Base-by-base conservation (phyloP, 1,140 invertebrate genomes). In the Cataglyphis hispanica region DNA sequence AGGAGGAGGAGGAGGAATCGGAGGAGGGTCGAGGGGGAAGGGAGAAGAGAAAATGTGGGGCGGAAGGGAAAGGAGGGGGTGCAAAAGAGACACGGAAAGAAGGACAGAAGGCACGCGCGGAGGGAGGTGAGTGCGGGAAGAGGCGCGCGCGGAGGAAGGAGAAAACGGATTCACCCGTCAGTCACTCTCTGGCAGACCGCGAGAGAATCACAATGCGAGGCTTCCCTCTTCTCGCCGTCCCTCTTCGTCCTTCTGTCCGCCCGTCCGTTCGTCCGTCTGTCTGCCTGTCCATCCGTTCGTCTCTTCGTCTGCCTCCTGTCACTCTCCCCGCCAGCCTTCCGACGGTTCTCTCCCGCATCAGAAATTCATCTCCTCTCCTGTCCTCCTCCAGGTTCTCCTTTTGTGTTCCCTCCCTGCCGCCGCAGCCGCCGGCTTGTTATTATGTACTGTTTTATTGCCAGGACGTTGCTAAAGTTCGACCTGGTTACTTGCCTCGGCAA, bases 181-280 rank as follows among this genome's bases (percentile, higher is more conserved):
- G 92, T 94, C 94, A 94, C 91, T 93, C 91, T 86, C 91, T 92
- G 93, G 92, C 91, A 94, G 92, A 93, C 93, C 92, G 92, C 91
- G 90, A 92, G 93, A 94, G 93, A 94, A 94, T 94, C 93, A 95
- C 94, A 95, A 95, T 95, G 92, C 94, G 88, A 91, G 91, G 90
- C 89, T 74, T 90, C 89, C 74, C 86, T 89, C 89, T 88, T 76
- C 85, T 77, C 83, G 78, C 67, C 77, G 72, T 87, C 87, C 77
- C 84, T 84, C 43, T 67, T 69, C 80, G 88, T 91, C 89, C 87
- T 86, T 89, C 89, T 83, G 88, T 89, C 89, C 66, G 86, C 72
- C 81, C 66, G 88, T 87, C 85, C 64, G 87, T 77, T 75, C 66
- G 87, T 84, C 72, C 46, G 85, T 67, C 80, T 87, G 87, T 63